Percentiles rank a stretch among this genome's conserved stretches.
phyloP scores from a whole-genome alignment of 2,797 vertebrate genomes.

The Loriculus beryllinus region DNA sequence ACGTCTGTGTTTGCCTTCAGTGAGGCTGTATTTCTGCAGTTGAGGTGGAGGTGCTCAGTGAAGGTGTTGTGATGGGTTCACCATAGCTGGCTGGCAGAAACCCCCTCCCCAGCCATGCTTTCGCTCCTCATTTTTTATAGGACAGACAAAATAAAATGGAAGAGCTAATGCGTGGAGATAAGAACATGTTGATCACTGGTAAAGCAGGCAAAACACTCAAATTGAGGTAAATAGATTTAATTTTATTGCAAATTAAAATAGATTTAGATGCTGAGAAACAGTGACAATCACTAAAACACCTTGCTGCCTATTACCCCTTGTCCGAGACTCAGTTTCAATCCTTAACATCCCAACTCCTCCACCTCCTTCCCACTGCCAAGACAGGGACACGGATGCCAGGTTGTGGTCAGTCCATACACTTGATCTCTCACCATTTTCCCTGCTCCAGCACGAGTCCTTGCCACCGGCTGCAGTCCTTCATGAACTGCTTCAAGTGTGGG shows the following conservation, averaged over 20 bases:
- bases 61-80: neutral
- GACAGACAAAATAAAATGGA: neutral
- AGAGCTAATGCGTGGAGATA: neutral
- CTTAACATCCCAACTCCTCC: fast-evolving
- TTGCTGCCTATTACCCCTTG: neutral
- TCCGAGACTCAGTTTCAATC: neutral
- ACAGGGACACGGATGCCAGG: fast-evolving
- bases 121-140: neutral
- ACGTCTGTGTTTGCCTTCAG: neutral
- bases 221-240: neutral
- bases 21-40: neutral
- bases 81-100: neutral
- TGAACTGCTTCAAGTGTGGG: neutral
- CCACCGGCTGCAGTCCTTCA: neutral
- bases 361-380: fast-evolving
- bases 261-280: neutral
- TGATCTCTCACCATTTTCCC: neutral
- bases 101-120: fast-evolving
- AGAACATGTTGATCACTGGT: neutral
- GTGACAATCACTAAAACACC: neutral
- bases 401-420: neutral
- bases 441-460: neutral
- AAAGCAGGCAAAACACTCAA: neutral
- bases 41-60: neutral
- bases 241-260: neutral